phyloP scores from a whole-genome alignment of 2,113 vertebrate species.

The Upupa epops region DNA sequence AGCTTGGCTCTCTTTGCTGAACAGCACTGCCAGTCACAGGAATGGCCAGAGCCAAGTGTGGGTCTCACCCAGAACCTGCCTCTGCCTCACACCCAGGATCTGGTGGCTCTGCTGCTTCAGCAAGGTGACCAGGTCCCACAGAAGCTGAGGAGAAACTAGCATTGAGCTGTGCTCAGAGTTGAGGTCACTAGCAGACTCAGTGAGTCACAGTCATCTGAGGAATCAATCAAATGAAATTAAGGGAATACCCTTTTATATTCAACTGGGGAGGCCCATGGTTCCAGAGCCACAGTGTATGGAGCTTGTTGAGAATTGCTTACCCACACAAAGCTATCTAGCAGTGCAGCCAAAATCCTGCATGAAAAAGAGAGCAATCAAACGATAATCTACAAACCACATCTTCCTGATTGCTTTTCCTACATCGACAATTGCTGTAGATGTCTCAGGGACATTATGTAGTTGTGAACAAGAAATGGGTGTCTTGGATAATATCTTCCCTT shows the following conservation, averaged over 20 bases:
- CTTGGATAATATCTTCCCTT: neutral
- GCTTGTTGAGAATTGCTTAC: neutral
- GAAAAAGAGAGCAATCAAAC: neutral
- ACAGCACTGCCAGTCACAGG: neutral
- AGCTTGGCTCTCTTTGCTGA: neutral
- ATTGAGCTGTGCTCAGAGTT: neutral
- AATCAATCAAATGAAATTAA: neutral
- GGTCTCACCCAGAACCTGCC: neutral
- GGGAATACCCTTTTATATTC: neutral
- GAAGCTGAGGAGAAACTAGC: neutral
- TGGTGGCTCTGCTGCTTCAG: neutral
- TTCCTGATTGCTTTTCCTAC: slow-evolving; percentile 49
- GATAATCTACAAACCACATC: slow-evolving; percentile 20
- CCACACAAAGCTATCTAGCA: neutral
- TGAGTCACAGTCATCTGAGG: neutral
- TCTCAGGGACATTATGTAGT: neutral
- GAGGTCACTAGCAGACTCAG: neutral
- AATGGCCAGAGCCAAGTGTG: rapidly evolving
- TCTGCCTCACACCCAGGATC: neutral
- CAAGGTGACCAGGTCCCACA: neutral
- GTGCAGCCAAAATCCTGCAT: neutral
- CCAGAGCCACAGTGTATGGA: neutral
- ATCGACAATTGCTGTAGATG: slow-evolving; percentile 2
- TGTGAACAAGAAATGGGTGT: neutral
- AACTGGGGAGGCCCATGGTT: neutral